Evolutionary conservation across 2,888 invertebrate species (phyloP), one percentile per base, ranked within the genome.

Genomic region (Sesamia inferens): DNA sequence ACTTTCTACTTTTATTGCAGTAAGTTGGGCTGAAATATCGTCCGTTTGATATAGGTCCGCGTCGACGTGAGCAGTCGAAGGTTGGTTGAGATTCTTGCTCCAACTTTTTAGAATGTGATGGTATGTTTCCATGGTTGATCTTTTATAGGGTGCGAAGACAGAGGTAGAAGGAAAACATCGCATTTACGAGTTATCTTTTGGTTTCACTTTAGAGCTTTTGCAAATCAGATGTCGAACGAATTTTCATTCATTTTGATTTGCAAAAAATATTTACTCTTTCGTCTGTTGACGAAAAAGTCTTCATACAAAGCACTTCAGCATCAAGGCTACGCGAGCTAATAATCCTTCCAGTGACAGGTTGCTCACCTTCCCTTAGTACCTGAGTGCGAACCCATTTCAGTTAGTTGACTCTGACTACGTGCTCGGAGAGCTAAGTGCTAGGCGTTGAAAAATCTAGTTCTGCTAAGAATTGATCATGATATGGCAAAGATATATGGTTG

Each of bases 351-450:
- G 83, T 85, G 87, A 82, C 85, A 78, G 85, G 82, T 77, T 75
- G 79, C 63, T 69, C 76, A 76, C 87, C 85, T 84, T 71, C 74
- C 66, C 74, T 69, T 77, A 78, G 84, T 66, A 68, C 69, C 55
- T 78, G 77, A 84, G 86, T 79, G 79, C 66, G 80, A 85, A 82
- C 83, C 85, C 80, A 85, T 85, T 85, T 85, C 87, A 87, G 83
- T 85, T 83, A 85, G 83, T 87, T 87, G 87, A 85, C 83, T 87
- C 74, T 67, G 76, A 74, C 74, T 76, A 85, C 87, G 87, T 87
- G 85, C 69, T 68, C 63, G 42, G 85, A 64, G 66, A 71, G 59
- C 54, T 64, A 84, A 86, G 72, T 76, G 68, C 65, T 57, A 48
- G 58, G 58, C 61, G 73, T 54, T 73, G 62, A 84, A 79, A 84